Evolutionary conservation across 2,888 invertebrate genomes (phyloP).

Genomic region (Amorpha juglandis): DNA sequence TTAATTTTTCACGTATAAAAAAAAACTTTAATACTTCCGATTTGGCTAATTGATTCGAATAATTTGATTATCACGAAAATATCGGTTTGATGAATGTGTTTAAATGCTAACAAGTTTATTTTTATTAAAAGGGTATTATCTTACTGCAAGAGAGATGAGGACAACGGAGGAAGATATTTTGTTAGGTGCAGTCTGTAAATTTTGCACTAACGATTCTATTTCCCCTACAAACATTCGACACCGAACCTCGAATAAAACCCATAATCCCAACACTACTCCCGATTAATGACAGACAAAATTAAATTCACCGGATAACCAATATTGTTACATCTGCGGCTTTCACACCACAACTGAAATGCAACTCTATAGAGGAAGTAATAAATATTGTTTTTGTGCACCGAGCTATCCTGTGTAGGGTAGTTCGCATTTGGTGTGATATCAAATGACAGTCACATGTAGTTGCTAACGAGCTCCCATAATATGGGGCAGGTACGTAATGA

Average conservation of each 20-base stretch:
- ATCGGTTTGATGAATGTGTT: not conserved
- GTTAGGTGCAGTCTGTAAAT: not conserved
- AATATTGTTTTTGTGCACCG: slow-evolving; percentile 51
- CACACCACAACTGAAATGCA: slow-evolving; percentile 46
- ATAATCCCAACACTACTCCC: slow-evolving; percentile 72
- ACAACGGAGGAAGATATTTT: too few species aligned
- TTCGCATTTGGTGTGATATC: slow-evolving; percentile 62
- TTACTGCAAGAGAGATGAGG: too few species aligned
- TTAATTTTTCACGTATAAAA: slow-evolving; percentile 46
- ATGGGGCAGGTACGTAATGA: slow-evolving; percentile 37
- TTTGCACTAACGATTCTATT: not conserved
- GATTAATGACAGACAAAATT: slow-evolving; percentile 79
- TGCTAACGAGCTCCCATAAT: slow-evolving; percentile 72
- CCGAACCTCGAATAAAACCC: slow-evolving; percentile 67
- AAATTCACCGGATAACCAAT: slow-evolving; percentile 71
- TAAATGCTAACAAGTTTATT: too few species aligned
- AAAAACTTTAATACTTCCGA: slow-evolving; percentile 30
- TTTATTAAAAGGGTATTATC: too few species aligned
- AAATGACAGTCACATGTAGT: slow-evolving; percentile 75
- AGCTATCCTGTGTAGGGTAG: slow-evolving; percentile 40
- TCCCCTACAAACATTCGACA: slow-evolving; percentile 30
- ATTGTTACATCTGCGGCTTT: slow-evolving; percentile 65
- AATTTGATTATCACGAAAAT: not conserved
- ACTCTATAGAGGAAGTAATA: slow-evolving; percentile 47
- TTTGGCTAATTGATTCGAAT: slow-evolving; percentile 27